Evolutionary conservation across 2,888 invertebrate species (phyloP).

Genomic region (Candidula unifasciata): DNA sequence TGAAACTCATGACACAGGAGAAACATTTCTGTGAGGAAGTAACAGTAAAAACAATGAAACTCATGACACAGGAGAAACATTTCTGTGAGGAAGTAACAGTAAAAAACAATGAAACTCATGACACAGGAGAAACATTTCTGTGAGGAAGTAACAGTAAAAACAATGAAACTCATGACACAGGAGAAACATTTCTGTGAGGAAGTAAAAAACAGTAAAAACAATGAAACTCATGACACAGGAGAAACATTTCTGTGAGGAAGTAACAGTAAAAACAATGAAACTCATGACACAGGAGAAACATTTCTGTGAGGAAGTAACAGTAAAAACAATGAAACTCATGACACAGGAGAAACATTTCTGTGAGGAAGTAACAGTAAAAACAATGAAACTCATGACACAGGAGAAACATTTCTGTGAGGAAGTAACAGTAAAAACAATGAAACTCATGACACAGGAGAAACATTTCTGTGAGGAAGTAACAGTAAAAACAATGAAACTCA

Average conservation of each 20-base stretch:
- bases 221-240: conserved; percentile 54
- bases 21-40: conserved; percentile 63
- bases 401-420: conserved; percentile 66
- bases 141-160: conserved; percentile 26
- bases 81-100: conserved; percentile 59
- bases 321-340: background rate
- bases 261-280: background rate
- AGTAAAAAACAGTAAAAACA: background rate
- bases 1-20: conserved; percentile 55
- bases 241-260: conserved; percentile 64
- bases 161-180: conserved; percentile 39
- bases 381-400: conserved; percentile 39
- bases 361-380: conserved; percentile 26
- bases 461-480: conserved; percentile 60
- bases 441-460: conserved; percentile 60
- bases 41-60: background rate
- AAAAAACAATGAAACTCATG: background rate
- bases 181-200: conserved; percentile 66
- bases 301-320: conserved; percentile 59
- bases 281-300: conserved; percentile 61
- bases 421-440: background rate
- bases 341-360: conserved; percentile 68
- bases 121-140: conserved; percentile 68
- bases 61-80: conserved; percentile 62
- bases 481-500: background rate